Evolutionary conservation across 2,888 invertebrate species (phyloP).

Genomic region (Antitype chi): DNA sequence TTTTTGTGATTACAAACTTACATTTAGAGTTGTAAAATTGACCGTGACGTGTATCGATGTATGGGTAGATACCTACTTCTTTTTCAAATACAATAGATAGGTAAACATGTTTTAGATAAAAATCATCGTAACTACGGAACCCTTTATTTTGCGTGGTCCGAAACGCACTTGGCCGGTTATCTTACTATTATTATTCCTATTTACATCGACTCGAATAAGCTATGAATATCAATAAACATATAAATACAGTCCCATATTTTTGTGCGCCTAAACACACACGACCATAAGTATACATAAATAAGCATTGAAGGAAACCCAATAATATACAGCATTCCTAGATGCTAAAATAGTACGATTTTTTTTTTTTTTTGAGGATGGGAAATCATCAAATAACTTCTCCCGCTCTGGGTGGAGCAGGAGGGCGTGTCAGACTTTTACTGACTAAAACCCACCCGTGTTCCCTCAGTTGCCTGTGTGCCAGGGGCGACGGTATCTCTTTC

Average conservation of each 20-base stretch:
- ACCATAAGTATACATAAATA: slow-evolving; percentile 4
- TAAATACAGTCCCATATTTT: not conserved
- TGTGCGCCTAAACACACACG: not conserved
- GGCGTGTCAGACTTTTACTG: no score
- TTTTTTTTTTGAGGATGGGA: no score
- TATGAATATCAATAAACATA: slow-evolving; percentile 4
- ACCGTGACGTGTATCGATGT: no score
- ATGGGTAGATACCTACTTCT: no score
- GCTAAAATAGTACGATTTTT: not conserved
- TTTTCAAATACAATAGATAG: not conserved
- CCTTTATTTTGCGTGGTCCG: not conserved
- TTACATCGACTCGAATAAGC: not conserved
- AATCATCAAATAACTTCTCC: no score
- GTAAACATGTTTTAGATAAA: not conserved
- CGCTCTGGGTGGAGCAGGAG: no score
- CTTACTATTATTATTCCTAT: not conserved
- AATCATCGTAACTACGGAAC: not conserved
- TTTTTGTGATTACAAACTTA: no score
- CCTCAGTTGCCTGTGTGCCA: no score
- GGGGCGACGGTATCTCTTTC: no score
- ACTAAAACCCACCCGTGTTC: no score
- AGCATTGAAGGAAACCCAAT: not conserved
- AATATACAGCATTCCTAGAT: not conserved
- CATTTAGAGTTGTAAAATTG: no score
- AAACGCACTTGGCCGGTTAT: not conserved